Percentiles rank a stretch among this genome's conserved stretches.
phyloP scores from a whole-genome alignment of 2,797 vertebrate genomes.

The Chromobotia macracanthus region DNA sequence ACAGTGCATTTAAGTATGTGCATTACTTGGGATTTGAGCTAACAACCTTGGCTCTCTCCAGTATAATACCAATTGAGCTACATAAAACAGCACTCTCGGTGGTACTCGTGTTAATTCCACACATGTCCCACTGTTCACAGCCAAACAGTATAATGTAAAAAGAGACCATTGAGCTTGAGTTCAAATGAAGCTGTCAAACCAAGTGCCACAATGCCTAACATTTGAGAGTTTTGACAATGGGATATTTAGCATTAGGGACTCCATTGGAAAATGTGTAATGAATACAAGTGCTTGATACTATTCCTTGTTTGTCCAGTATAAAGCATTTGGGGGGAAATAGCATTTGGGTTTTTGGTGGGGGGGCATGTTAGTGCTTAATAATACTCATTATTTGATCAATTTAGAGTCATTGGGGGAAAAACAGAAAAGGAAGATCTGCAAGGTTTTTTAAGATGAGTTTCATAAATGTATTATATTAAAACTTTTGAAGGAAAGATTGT shows the following conservation, averaged over 20 bases:
- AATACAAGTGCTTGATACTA: not conserved
- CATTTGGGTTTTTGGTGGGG: too few species aligned
- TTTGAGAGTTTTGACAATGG: not conserved
- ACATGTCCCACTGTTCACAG: not conserved
- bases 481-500: not conserved
- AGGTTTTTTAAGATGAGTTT: not conserved
- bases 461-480: constrained; percentile 3
- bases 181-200: not conserved
- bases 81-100: not conserved
- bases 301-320: not conserved
- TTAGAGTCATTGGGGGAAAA: not conserved
- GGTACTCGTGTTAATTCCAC: not conserved
- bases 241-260: not conserved
- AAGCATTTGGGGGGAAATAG: not conserved
- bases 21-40: not conserved
- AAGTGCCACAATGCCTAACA: not conserved
- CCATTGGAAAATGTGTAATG: not conserved
- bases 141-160: not conserved
- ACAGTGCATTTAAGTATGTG: not conserved
- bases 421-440: not conserved
- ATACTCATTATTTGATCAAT: not conserved
- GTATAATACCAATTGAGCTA: not conserved
- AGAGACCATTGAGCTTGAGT: not conserved
- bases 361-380: not conserved
- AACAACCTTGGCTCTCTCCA: not conserved